Evolutionary conservation across 2,888 invertebrate genomes (phyloP), one percentile per base, ranked within the genome.

Genomic region (Cantharis lateralis): DNA sequence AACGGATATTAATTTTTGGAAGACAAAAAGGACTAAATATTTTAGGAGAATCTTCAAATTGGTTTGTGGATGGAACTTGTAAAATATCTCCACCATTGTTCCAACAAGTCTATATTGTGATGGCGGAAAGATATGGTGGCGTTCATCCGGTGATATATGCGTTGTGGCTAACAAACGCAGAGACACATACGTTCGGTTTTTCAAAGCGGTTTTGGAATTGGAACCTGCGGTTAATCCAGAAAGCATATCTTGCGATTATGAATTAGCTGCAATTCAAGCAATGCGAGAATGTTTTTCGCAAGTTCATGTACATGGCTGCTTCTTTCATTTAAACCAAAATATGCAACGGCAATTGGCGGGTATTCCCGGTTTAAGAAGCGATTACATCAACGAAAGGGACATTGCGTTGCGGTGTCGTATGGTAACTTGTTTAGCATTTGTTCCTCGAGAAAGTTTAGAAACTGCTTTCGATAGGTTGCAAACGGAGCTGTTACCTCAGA

Each of bases 31-130:
- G 24, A 4, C 5, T 24, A 5, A 4, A 24, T 9, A 24, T 24
- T 24, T 24, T 24, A 24, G 4, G 9, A 4, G 24, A 24, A 24
- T 24, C 24, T 24, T 24, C 9, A 24, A 24, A 24, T 24, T 24
- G 24, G 24, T 77, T 48, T 64, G 74, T 70, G 4, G 74, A 74
- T 70, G 77, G 74, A 62, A 74, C 77, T 7, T 76, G 73, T 70
- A 5, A 28, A 68, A 72, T 76, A 61, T 15, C 74, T 11, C 71
- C 70, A 4, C 13, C 18, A 68, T 69, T 75, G n/a, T 77, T 77
- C 62, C 9, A 64, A 10, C 77, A 77, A 70, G 71, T 74, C 20
- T 77, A 74, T 26, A 26, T 62, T 1, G n/a, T 74, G 11, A 69
- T 72, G 72, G 72, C 16, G 16, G 13, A 75, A 28, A 62, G 20